Evolutionary conservation across 2,888 invertebrate species (phyloP).

Genomic region (Anthophora plumipes): DNA sequence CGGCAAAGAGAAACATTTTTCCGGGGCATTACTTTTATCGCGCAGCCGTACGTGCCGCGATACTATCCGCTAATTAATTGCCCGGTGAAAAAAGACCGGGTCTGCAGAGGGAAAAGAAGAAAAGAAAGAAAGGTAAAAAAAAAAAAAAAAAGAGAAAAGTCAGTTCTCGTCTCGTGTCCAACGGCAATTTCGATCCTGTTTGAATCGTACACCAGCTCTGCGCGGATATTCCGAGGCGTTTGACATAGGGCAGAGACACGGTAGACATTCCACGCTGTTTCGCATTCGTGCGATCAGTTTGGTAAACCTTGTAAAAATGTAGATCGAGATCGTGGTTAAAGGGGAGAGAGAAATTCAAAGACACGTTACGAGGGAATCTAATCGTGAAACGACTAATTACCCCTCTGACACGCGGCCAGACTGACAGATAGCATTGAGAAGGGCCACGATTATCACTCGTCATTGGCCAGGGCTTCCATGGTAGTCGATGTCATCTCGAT

Average conservation of each 20-base stretch:
- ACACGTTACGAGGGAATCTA: conserved; percentile 33
- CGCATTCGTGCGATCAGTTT: too few species aligned
- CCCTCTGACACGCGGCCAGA: conserved; percentile 40
- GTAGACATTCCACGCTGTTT: too few species aligned
- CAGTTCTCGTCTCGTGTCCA: too few species aligned
- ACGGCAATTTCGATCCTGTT: conserved; percentile 36
- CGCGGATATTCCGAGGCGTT: too few species aligned
- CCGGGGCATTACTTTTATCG: conserved; percentile 80
- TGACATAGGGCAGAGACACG: too few species aligned
- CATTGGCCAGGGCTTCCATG: conserved; percentile 66
- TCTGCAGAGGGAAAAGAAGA: background rate
- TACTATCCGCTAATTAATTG: conserved; percentile 77
- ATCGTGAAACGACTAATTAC: conserved; percentile 59
- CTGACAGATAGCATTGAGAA: conserved; percentile 65
- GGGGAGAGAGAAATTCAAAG: conserved; percentile 22
- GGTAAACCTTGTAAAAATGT: background rate
- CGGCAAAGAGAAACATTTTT: conserved; percentile 76
- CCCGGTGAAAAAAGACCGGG: conserved; percentile 38
- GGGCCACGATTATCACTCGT: conserved; percentile 68
- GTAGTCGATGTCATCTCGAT: conserved; percentile 77
- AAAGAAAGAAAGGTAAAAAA: background rate
- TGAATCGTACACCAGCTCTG: background rate
- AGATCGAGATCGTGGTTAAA: conserved; percentile 20
- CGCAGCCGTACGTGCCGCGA: conserved; percentile 71
- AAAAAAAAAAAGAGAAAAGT: too few species aligned